Evolutionary conservation across 2,113 vertebrate species (phyloP).

Genomic region (Tachysurus vachellii): DNA sequence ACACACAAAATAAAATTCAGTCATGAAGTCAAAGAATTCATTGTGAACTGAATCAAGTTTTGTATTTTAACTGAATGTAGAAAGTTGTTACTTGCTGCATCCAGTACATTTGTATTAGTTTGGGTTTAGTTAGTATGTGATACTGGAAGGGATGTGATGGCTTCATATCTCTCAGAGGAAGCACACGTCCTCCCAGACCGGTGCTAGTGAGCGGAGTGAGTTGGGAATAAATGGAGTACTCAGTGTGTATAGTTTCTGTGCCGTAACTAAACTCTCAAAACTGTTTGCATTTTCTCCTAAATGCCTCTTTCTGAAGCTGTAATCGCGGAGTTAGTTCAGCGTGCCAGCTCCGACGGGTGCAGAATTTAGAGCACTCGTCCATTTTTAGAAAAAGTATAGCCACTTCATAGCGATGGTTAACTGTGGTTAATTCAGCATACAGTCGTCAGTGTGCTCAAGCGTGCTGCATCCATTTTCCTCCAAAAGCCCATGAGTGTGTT

Average conservation of each 20-base stretch:
- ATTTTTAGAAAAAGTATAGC: conserved; percentile 19
- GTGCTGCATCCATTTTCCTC: conserved; percentile 10
- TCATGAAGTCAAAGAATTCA: background rate
- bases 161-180: conserved; percentile 6
- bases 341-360: conserved; percentile 4
- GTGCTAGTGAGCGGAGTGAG: background rate
- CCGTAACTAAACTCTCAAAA: conserved; percentile 25
- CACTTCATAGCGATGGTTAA: conserved; percentile 21
- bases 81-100: background rate
- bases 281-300: conserved; percentile 26
- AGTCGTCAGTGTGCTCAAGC: conserved; percentile 17
- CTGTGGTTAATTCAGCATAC: conserved; percentile 34
- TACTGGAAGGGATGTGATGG: background rate
- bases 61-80: background rate
- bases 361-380: conserved; percentile 11
- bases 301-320: conserved; percentile 20
- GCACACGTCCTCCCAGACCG: background rate
- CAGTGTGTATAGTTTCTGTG: background rate
- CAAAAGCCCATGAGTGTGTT: conserved; percentile 26
- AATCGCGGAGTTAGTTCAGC: conserved; percentile 14
- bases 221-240: background rate
- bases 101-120: background rate
- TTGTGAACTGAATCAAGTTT: background rate
- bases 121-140: background rate
- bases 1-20: background rate